Evolutionary conservation across 64 coral and sea anemone species (phyloP), one percentile per base, ranked within the genome.

Genomic region (Stichodactyla helianthus): DNA sequence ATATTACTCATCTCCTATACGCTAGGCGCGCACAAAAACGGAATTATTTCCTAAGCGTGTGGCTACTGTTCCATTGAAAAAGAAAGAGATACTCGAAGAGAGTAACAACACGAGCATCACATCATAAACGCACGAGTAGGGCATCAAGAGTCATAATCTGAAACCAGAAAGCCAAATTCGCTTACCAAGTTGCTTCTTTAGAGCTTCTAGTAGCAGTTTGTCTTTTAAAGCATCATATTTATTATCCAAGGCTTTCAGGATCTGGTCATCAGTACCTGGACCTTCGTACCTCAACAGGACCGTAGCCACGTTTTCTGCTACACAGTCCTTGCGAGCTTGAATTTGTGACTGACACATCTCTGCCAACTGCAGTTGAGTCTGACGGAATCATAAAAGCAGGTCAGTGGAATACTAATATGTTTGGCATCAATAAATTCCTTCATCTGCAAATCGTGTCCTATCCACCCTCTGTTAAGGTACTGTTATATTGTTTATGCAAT

Each of bases 151-250:
- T 31, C 28, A 31, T 31, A 31, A 31, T 31, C 28, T 31, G 28
- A 31, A 31, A 31, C 28, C 28, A 31, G 28, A 57, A 7, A 58
- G 55, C 14, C 55, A 15, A 5, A 20, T n/a, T 59, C 5, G 7
- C 82, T 50, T 86, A 99, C 97, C 83, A 65, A 99, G 89, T 85
- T 99, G 97, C 81, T 99, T 99, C 70, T 90, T 93, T 6, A 99
- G 86, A 54, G 97, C 90, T 87, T 99, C 97, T 4, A 99, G 54
- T 10, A 99, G 77, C 4, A 99, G 83, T 68, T 99, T 99, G 85
- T 99, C 97, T 55, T 92, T 99, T 3, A 99, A 84, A 59, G 97
- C 77, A 52, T 99, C 97, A 51, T 99, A 99, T 83, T 99, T 99
- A 50, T 95, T 87, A 63, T 95, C 97, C 71, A 99, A 55, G 85